phyloP scores from a whole-genome alignment of 1,140 invertebrate species.

The Tribolium madens region DNA sequence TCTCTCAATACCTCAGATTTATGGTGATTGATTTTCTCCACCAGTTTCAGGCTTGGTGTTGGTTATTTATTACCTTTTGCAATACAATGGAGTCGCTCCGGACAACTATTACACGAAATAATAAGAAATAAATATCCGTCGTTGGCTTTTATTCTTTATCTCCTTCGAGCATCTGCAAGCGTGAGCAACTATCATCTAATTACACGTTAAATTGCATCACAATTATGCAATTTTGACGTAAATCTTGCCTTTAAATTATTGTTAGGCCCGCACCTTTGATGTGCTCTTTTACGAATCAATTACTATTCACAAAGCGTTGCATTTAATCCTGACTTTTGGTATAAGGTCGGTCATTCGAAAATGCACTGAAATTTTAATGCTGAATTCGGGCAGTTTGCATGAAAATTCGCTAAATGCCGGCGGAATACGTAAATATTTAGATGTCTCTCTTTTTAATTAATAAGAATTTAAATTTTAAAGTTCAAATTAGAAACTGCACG shows the following conservation, averaged over 20 bases:
- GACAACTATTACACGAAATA: constrained; percentile 17
- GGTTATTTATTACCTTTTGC: constrained; percentile 17
- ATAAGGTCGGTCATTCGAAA: constrained; percentile 5
- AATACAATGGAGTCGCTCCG: neutral
- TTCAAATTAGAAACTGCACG: neutral
- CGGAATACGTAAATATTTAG: neutral
- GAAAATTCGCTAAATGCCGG: constrained; percentile 7
- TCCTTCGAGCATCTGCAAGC: constrained; percentile 6
- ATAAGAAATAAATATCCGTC: constrained; percentile 22
- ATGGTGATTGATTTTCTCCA: constrained; percentile 30
- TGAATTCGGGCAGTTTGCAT: constrained; percentile 5
- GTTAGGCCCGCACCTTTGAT: constrained; percentile 34
- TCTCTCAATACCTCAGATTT: constrained; percentile 36
- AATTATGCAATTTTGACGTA: constrained; percentile 24
- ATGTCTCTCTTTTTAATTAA: neutral
- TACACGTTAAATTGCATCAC: constrained; percentile 31
- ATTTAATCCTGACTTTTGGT: constrained; percentile 15
- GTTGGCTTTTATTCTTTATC: constrained; percentile 14
- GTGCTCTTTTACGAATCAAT: constrained; percentile 24
- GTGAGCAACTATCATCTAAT: constrained; percentile 35
- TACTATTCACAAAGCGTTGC: constrained; percentile 13
- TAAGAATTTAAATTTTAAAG: neutral
- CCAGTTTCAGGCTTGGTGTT: neutral
- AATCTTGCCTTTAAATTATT: constrained; percentile 24
- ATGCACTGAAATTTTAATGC: constrained; percentile 1